A percentile compares a stretch with the other conserved stretches of the same genome.
phyloP scores from a whole-genome alignment of 2,113 vertebrate species.

The Rallus limicola region DNA sequence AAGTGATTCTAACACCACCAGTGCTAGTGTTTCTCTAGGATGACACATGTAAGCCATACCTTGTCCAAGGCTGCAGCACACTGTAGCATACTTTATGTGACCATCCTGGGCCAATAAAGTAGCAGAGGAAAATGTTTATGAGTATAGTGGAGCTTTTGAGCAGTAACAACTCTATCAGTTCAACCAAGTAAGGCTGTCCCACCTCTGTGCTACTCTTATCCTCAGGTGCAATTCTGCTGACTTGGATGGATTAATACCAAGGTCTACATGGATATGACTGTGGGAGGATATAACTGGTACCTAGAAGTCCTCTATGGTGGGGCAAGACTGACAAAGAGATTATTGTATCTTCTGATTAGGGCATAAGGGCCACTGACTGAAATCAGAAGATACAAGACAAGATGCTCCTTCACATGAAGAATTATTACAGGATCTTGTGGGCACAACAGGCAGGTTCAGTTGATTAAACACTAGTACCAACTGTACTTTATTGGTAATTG shows the following conservation, averaged over 20 bases:
- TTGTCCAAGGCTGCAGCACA: background rate
- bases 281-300: background rate
- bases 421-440: background rate
- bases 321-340: background rate
- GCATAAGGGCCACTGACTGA: background rate
- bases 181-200: background rate
- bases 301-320: background rate
- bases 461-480: background rate
- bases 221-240: background rate
- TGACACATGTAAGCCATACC: background rate
- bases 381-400: background rate
- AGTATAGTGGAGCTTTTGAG: background rate
- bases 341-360: background rate
- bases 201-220: background rate
- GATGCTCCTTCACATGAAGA: background rate
- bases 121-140: background rate
- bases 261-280: background rate
- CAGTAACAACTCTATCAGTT: background rate
- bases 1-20: background rate
- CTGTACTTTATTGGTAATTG: too few species aligned
- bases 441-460: background rate
- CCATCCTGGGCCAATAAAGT: background rate
- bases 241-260: background rate
- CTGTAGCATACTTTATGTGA: background rate
- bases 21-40: background rate